phyloP scores from a whole-genome alignment of 2,888 invertebrate genomes.

The Schrankia costaestrigalis region DNA sequence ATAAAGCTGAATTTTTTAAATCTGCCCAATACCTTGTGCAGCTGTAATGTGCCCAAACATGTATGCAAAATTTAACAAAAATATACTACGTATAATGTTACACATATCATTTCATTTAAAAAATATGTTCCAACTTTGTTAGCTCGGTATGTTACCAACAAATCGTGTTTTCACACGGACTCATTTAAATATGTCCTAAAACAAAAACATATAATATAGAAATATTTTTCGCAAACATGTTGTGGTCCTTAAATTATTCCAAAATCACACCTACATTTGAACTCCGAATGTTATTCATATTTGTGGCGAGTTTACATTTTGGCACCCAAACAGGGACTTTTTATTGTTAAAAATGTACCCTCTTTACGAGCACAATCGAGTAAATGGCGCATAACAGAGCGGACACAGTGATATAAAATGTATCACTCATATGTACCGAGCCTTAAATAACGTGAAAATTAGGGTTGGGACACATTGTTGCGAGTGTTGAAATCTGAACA shows the following conservation, averaged over 20 bases:
- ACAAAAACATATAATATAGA: neutral
- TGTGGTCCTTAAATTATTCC: conserved; percentile 7
- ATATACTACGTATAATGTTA: no score
- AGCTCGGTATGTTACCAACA: neutral
- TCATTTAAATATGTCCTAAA: neutral
- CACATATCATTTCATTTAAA: no score
- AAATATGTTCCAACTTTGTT: no score
- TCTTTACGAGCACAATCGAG: conserved; percentile 31
- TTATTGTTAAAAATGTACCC: conserved; percentile 35
- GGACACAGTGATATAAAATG: conserved; percentile 30
- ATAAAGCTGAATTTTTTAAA: no score
- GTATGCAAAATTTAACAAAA: no score
- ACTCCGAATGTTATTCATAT: conserved; percentile 18
- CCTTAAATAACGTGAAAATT: conserved; percentile 23
- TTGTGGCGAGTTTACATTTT: conserved; percentile 15
- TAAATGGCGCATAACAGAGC: conserved; percentile 28
- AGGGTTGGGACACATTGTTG: conserved; percentile 21
- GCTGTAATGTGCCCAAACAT: no score
- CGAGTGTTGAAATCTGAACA: no score
- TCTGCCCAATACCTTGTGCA: no score
- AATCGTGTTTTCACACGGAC: neutral
- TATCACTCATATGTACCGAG: conserved; percentile 21
- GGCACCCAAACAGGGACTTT: conserved; percentile 9
- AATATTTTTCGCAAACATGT: neutral
- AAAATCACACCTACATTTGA: conserved; percentile 9